Percentiles rank a stretch among this genome's conserved stretches.
These are phyloP conservation scores for Macroteleia sp. DNA, from an alignment of 2,888 invertebrate genomes.

Conservation along the genomic window DNA sequence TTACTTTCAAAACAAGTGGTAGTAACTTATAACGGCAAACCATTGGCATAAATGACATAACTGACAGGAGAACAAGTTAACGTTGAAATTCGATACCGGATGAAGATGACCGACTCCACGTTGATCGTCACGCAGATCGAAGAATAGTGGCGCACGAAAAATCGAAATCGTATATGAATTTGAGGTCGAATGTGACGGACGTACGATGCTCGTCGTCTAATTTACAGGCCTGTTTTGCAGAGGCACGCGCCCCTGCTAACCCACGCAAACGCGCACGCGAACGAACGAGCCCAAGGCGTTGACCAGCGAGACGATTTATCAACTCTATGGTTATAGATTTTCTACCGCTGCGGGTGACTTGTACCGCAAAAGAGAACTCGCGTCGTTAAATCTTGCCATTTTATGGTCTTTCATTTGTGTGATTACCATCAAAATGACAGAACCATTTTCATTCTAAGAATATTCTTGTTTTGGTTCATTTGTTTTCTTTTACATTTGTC, in stretches of 20 bases:
- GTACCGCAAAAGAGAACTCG: slow-evolving; percentile 10
- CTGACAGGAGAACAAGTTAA: no score
- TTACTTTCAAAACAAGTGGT: no score
- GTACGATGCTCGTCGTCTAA: slow-evolving; percentile 42
- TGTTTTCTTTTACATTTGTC: no score
- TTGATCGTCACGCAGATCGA: neutral
- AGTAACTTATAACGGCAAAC: no score
- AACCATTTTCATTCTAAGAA: no score
- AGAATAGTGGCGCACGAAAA: neutral
- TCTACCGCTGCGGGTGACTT: slow-evolving; percentile 39
- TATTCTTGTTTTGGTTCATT: no score
- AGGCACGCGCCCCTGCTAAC: slow-evolving; percentile 58
- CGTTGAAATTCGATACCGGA: no score
- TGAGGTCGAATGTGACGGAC: slow-evolving; percentile 21
- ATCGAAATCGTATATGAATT: slow-evolving; percentile 3
- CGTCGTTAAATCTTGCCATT: slow-evolving; percentile 18
- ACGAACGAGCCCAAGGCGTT: slow-evolving; percentile 40
- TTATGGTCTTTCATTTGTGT: slow-evolving; percentile 4
- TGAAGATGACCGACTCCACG: no score
- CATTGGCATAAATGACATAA: no score
- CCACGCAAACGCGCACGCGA: slow-evolving; percentile 61
- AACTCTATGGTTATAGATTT: slow-evolving; percentile 52
- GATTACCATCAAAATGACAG: no score
- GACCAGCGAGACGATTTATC: slow-evolving; percentile 61
- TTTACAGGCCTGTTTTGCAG: slow-evolving; percentile 57